phyloP scores from a whole-genome alignment of 2,888 invertebrate genomes.

The Brassicogethes aeneus region DNA sequence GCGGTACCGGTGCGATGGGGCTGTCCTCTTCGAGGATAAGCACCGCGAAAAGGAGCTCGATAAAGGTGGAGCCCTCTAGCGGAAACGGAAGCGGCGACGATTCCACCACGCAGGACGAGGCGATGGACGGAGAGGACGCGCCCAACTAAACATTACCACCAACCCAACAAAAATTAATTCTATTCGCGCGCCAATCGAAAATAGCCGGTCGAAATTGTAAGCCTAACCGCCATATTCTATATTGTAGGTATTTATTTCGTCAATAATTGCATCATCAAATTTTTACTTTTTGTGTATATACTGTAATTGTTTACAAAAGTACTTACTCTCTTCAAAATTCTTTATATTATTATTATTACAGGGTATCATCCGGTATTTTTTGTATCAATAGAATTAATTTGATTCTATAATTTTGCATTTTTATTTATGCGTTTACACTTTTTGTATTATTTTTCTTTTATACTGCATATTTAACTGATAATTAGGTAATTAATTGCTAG shows the following conservation, averaged over 20 bases:
- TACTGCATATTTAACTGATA: no score
- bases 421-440: not conserved
- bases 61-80: slow-evolving; percentile 42
- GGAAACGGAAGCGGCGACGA: slow-evolving; percentile 63
- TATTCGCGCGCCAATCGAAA: not conserved
- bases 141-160: slow-evolving; percentile 37
- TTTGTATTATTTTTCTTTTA: not conserved
- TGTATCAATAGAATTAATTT: not conserved
- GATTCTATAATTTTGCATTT: not conserved
- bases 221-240: no score
- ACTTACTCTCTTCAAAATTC: no score
- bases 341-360: no score
- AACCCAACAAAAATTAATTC: not conserved
- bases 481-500: no score
- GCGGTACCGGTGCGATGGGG: slow-evolving; percentile 44
- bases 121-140: slow-evolving; percentile 64
- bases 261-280: no score
- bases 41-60: slow-evolving; percentile 58
- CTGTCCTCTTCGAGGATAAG: slow-evolving; percentile 54
- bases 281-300: no score
- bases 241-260: no score
- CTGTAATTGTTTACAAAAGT: no score
- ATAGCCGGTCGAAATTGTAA: no score
- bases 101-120: slow-evolving; percentile 67
- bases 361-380: no score